Evolutionary conservation across 2,797 vertebrate genomes (phyloP), one percentile per base, ranked within the genome.

Genomic region (Protonibea diacanthus): DNA sequence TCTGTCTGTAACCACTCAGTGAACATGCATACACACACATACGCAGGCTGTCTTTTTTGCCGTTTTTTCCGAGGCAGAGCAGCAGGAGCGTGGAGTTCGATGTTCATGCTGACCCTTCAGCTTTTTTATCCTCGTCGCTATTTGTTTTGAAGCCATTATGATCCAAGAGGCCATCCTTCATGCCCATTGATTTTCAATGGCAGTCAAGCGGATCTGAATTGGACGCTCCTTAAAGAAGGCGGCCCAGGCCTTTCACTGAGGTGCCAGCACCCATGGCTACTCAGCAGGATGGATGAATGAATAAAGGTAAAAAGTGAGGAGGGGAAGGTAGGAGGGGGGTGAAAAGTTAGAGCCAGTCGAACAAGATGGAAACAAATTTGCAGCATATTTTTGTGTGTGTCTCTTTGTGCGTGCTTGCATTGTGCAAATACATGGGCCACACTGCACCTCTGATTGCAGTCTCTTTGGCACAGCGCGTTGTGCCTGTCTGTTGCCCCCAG

Each of bases 81-180:
- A 71, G 72, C 47, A 55, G 27, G 73, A 60, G 40, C 45, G 66
- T 21, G 23, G 6, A 76, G 49, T 66, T 80, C 61, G 11, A 59
- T 47, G 57, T 70, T 80, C 38, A 58, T 2, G 17, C 52, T 68
- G 68, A 58, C 68, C 74, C 52, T 20, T 71, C 57, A 59, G 68
- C 69, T 52, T 81, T 79, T 78, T 68, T 59, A 56, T 82, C 63
- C 63, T 57, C 33, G 74, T 56, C 73, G 62, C 44, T 60, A 52
- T 86, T 86, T 85, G 76, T 74, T 88, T 72, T 66, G 23, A 86
- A 78, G 76, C 70, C 47, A 55, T 74, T 67, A 58, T 71, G 78
- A 85, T 76, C 82, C 65, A 71, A 17, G 21, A 48, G 53, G 64
- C 71, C 55, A 56, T 87, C 47, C 53, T 80, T 83, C 68, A 84